Evolutionary conservation across 2,888 invertebrate species (phyloP), one percentile per base, ranked within the genome.

Genomic region (Altica lythri): DNA sequence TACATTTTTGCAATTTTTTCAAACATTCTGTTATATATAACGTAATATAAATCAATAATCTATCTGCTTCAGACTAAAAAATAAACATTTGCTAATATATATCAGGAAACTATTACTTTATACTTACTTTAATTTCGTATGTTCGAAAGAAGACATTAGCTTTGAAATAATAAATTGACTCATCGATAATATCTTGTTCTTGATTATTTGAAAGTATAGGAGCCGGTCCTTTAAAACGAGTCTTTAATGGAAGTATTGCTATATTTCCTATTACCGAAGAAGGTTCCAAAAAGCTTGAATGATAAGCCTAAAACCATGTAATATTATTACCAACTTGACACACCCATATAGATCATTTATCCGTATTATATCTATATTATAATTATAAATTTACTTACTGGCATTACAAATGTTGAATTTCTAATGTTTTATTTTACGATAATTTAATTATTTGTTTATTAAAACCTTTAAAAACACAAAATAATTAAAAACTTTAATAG

Each of bases 61-160:
- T 84, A 76, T 99, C 99, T 6, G 95, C 89, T 77, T 97, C 95
- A 65, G 92, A 95, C 93, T 95, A 77, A 49, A 83, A 35, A 59
- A 60, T 53, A 57, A 55, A 59, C 50, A 35, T 12, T 38, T 17
- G 19, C 46, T 37, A 13, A 4, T 29, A 53, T 12, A 22, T n/a
- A 35, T 4, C 16, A 37, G 25, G 10, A 37, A 27, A 18, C 29
- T 12, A n/a, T n/a, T 37, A 29, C 18, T 10, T 8, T 34, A 12
- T 10, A 55, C 48, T 66, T 78, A 93, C 94, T 86, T 97, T 97
- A 56, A 99, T 95, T 81, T 99, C 98, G 77, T 97, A 99, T 25
- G 95, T 97, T 64, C 97, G 86, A 76, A 99, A 99, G 79, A 99
- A 99, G 0, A 99, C 96, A 79, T 99, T 99, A 1, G 99, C 97